Base-by-base conservation (phyloP, 1,140 invertebrate species). In the Hypsibius dujardini region DNA sequence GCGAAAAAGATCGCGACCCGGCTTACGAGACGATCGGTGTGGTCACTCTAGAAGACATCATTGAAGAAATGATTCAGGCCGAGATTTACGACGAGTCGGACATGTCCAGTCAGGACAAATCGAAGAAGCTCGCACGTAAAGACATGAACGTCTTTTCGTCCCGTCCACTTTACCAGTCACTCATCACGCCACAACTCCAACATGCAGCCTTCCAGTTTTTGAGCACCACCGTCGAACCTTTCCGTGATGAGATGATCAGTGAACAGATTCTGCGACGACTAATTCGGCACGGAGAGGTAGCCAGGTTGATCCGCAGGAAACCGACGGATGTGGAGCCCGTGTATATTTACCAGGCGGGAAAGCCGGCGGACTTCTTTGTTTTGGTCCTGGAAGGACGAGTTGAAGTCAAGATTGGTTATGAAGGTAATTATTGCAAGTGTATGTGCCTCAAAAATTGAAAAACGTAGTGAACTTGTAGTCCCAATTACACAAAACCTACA, bases 11-110 rank as follows among this genome's bases (percentile, higher is more conserved):
- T 56, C 88, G 89, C 1, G 90, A 92, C 82, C 82, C 82, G 1
- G 90, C 90, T 77, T 92, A 92, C 78, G 90, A 93, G 82, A 90
- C 90, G 2, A 86, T 90, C 70, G 92, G 92, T n/a, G 82, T 94
- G 45, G 87, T 94, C 2, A 95, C 91, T 0, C 77, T 95, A n/a
- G 92, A 95, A 79, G 92, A 95, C 81, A 90, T 95, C 70, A 93
- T 95, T 74, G 91, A 95, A 78, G 91, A 94, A 80, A 83, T 95
- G 72, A 92, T 95, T 75, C 91, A 95, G 77, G 86, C 89, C 1
- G 91, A 95, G 81, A 95, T 95, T 74, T 87, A 92, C 73, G 91
- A 95, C 77, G 92, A 94, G 80, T 92, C 90, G 1, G 91, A 95
- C 80, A 77, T 77, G 50, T 7, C 7, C 50, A n/a, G n/a, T n/a